Evolutionary conservation across 2,888 invertebrate genomes (phyloP), one percentile per base, ranked within the genome.

Genomic region (Lasioglossum pauxillum): DNA sequence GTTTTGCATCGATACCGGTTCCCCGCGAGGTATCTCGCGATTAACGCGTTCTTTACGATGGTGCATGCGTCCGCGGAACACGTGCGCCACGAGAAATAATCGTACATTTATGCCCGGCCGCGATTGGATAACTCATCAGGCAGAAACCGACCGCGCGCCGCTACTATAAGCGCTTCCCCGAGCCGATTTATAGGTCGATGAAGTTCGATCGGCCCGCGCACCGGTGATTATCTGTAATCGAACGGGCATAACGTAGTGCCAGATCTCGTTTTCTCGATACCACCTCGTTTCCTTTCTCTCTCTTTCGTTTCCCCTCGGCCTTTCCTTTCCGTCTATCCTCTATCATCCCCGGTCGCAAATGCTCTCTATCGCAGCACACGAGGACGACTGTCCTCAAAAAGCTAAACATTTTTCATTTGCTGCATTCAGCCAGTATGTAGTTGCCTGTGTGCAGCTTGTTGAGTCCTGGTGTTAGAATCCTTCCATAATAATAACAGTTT

Each of bases 101-200:
- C 91, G 88, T 89, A 80, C 87, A 86, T 92, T 90, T 87, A 90
- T 90, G 87, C 88, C 81, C 75, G 44, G 84, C 88, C 88, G 71
- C 90, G 90, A 88, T 90, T 88, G 92, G 90, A 90, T 92, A 92
- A 91, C 90, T 92, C 91, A 90, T 87, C 92, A 78, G 85, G 78
- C 86, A 84, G 85, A 87, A 86, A 87, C 85, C 87, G 64, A 67
- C 16, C 64, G 64, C 31, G 64, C 35, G 87, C 87, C 87, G 91
- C 88, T 87, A 86, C 89, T 84, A 86, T 72, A 78, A 84, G 79
- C 80, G 88, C 81, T 72, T 82, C 77, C 72, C 78, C 7, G 53
- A 72, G 80, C 76, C 91, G 90, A 91, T 92, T 92, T 92, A 92
- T 92, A 91, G 91, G 90, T 91, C 92, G 92, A 92, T 90, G 90